A percentile compares a stretch with the other conserved stretches of the same genome.
phyloP scores from a whole-genome alignment of 2,113 vertebrate species.

The Xenus cinereus region DNA sequence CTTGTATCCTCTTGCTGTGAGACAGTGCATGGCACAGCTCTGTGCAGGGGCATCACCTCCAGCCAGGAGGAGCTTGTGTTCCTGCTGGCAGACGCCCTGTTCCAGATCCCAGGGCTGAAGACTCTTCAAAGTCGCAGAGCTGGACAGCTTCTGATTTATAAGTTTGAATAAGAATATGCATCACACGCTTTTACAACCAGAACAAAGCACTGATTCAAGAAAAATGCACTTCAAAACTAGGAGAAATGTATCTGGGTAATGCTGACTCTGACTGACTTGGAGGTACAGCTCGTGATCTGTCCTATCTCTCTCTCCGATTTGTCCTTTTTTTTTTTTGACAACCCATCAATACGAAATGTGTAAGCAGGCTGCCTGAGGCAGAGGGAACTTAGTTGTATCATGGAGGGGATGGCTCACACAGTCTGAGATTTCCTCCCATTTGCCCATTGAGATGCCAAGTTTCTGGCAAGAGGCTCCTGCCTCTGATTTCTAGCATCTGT shows the following conservation, averaged over 20 bases:
- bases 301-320: background rate
- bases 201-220: background rate
- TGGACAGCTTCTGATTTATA: background rate
- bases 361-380: background rate
- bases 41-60: background rate
- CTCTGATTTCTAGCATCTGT: background rate
- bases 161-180: background rate
- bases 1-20: background rate
- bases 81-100: background rate
- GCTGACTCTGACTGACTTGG: background rate
- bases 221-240: no score
- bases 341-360: background rate
- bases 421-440: background rate
- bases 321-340: background rate
- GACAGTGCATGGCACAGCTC: background rate
- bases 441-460: background rate
- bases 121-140: background rate
- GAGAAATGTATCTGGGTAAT: background rate
- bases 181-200: background rate
- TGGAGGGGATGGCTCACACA: background rate
- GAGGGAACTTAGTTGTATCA: background rate
- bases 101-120: background rate
- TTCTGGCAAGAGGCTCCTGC: background rate
- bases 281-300: background rate
- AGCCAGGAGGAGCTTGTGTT: background rate